Conservation (phyloP, 1,140 invertebrate species). For the Eurosta solidaginis region DNA sequence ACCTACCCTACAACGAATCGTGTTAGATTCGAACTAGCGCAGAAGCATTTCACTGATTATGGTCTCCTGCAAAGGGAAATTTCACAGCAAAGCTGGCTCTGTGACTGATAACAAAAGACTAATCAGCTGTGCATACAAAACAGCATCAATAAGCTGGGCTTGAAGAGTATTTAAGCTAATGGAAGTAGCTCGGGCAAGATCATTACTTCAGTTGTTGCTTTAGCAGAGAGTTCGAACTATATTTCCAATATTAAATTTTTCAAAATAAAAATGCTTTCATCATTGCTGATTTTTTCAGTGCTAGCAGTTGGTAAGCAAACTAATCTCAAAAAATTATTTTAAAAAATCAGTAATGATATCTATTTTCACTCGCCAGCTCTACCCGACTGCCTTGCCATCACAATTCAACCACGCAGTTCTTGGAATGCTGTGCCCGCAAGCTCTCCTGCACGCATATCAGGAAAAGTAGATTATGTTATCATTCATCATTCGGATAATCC, state of each 20-base stretch:
- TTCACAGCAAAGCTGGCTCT: too few species aligned
- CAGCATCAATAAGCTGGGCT: background rate
- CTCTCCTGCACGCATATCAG: slow-evolving; percentile 45
- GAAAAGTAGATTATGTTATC: slow-evolving; percentile 71
- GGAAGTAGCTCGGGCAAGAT: background rate
- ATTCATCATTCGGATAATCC: slow-evolving; percentile 75
- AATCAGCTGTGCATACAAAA: background rate
- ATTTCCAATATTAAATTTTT: background rate
- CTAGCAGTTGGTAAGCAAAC: slow-evolving; percentile 2
- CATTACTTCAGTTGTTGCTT: background rate
- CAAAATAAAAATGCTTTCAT: background rate
- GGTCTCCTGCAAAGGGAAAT: too few species aligned
- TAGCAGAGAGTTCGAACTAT: background rate
- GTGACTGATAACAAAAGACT: background rate
- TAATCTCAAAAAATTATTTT: background rate
- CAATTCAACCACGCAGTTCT: slow-evolving; percentile 52
- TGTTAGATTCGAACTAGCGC: too few species aligned
- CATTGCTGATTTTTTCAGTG: background rate
- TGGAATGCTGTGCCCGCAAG: slow-evolving; percentile 51
- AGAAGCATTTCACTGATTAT: too few species aligned
- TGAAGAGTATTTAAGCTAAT: slow-evolving; percentile 6
- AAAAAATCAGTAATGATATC: background rate
- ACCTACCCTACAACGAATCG: too few species aligned
- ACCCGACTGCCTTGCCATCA: slow-evolving; percentile 35
- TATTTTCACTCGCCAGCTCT: slow-evolving; percentile 32